Percentiles rank a stretch among this genome's conserved stretches.
These are phyloP conservation scores for Epirrhoe tristata DNA, from an alignment of 2,888 invertebrate species.

Conservation along the genomic window DNA sequence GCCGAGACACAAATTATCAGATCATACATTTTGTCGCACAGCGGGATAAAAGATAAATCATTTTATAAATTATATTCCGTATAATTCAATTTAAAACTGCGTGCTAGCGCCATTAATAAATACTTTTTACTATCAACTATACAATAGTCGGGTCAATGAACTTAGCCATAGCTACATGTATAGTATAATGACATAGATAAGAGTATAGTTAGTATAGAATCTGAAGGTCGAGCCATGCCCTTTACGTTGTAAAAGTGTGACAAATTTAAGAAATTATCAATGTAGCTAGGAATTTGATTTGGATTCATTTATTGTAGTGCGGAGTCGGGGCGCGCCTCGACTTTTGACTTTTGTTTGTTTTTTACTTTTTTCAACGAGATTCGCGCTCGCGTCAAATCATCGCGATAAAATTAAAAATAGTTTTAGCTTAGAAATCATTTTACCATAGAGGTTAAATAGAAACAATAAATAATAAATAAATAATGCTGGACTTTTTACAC, in stretches of 20 bases:
- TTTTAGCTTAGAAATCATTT: too few species aligned
- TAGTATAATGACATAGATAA: constrained; percentile 14
- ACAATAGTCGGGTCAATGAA: constrained; percentile 21
- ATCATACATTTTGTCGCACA: too few species aligned
- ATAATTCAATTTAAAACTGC: background rate
- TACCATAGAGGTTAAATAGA: too few species aligned
- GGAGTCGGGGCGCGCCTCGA: too few species aligned
- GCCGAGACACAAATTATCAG: too few species aligned
- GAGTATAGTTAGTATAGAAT: background rate
- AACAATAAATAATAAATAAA: too few species aligned
- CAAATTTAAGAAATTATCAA: background rate
- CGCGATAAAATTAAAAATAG: too few species aligned
- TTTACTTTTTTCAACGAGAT: too few species aligned
- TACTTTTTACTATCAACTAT: background rate
- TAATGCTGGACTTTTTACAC: too few species aligned
- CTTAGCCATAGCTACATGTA: constrained; percentile 1
- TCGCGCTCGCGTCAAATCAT: too few species aligned
- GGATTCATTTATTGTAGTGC: background rate
- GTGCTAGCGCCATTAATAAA: background rate
- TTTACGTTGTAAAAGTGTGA: constrained; percentile 6
- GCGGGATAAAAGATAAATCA: too few species aligned
- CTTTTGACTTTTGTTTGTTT: too few species aligned
- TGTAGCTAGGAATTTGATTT: background rate
- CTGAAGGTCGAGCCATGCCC: constrained; percentile 14
- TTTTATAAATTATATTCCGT: background rate